Evolutionary conservation across 2,797 vertebrate genomes (phyloP).

Genomic region (Lacerta agilis): DNA sequence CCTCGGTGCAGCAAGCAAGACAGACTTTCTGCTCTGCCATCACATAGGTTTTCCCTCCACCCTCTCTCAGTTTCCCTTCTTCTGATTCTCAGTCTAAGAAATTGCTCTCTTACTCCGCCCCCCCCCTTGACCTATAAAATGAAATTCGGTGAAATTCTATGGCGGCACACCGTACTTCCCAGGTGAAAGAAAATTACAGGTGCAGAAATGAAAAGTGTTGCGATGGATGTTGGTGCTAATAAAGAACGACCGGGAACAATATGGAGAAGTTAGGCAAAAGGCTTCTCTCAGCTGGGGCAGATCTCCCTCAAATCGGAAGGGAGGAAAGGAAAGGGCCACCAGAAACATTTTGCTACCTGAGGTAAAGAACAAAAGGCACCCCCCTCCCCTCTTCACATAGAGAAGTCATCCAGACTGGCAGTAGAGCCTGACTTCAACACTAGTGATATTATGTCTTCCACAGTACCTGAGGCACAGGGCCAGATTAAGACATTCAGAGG

Average conservation of each 20-base stretch:
- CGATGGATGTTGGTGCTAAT: slow-evolving; percentile 27
- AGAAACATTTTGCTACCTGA: too few relatives aligned
- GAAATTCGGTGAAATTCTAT: neutral
- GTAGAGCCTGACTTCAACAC: too few relatives aligned
- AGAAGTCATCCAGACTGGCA: too few relatives aligned
- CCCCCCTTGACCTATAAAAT: neutral
- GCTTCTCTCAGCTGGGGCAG: neutral
- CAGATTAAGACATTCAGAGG: too few relatives aligned
- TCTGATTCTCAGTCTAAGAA: neutral
- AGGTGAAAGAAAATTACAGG: neutral
- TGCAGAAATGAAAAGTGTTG: neutral
- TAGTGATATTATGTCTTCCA: too few relatives aligned
- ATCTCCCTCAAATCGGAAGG: neutral
- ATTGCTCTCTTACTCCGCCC: neutral
- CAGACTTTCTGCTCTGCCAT: neutral
- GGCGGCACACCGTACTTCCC: neutral
- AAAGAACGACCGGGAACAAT: slow-evolving; percentile 11
- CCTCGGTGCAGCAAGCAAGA: neutral
- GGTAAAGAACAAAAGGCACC: too few relatives aligned
- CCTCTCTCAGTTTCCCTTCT: neutral
- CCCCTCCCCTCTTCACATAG: too few relatives aligned
- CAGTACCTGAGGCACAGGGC: too few relatives aligned
- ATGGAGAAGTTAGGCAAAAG: neutral
- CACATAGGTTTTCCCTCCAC: neutral
- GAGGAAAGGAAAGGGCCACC: neutral